A percentile compares a stretch with the other conserved stretches of the same genome.
phyloP scores from a whole-genome alignment of 1,140 invertebrate genomes.

The Drosophila auraria region DNA sequence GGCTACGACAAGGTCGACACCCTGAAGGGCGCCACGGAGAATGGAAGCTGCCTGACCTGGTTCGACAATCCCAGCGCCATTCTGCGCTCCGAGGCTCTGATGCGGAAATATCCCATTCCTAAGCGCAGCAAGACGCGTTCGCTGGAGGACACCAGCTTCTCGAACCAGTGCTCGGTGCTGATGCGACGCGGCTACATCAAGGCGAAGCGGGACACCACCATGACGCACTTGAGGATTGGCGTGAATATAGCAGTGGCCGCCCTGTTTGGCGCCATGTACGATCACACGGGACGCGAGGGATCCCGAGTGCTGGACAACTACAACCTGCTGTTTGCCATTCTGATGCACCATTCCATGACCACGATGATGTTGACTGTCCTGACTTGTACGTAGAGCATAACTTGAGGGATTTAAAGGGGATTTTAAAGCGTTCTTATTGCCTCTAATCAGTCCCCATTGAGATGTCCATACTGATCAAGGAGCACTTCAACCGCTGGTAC shows the following conservation, averaged over 20 bases:
- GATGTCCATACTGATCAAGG: slow-evolving; percentile 95
- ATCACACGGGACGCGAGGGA: slow-evolving; percentile 89
- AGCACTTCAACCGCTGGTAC: slow-evolving; percentile 99
- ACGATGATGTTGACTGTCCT: slow-evolving; percentile 94
- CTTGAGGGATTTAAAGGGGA: neutral
- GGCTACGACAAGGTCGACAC: slow-evolving; percentile 91
- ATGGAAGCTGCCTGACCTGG: slow-evolving; percentile 90
- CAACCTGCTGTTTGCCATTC: slow-evolving; percentile 92
- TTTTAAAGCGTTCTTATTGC: neutral
- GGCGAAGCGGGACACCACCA: slow-evolving; percentile 92
- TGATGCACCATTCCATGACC: slow-evolving; percentile 94
- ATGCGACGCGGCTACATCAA: slow-evolving; percentile 90
- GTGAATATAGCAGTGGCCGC: slow-evolving; percentile 91
- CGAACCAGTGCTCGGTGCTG: slow-evolving; percentile 90
- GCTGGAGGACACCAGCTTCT: slow-evolving; percentile 89
- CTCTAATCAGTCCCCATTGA: slow-evolving; percentile 91
- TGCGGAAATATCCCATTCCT: slow-evolving; percentile 86
- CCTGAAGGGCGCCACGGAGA: slow-evolving; percentile 90
- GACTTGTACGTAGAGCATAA: slow-evolving; percentile 86
- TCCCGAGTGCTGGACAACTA: slow-evolving; percentile 92
- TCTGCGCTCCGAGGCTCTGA: slow-evolving; percentile 86
- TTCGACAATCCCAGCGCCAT: slow-evolving; percentile 87
- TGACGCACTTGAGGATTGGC: slow-evolving; percentile 93
- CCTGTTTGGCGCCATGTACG: slow-evolving; percentile 91
- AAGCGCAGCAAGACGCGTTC: slow-evolving; percentile 81